Percentiles rank a stretch among this genome's conserved stretches.
Conservation (phyloP, 1,140 invertebrate genomes). For the Microplitis demolitor region DNA sequence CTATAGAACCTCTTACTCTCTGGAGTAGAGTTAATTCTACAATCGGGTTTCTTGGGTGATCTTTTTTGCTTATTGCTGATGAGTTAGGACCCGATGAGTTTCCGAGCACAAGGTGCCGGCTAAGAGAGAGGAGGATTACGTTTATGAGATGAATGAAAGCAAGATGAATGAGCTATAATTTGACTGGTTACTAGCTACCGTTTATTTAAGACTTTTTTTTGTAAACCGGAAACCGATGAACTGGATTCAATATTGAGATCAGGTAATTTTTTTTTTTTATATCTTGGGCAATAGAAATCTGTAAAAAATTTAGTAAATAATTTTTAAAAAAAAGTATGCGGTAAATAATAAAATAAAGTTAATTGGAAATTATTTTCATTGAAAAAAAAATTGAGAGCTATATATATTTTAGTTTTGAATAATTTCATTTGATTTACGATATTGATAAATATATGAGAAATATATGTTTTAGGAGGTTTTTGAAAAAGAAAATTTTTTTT, state of each 20-base stretch:
- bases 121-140: slow-evolving; percentile 23
- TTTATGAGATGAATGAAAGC: slow-evolving; percentile 51
- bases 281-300: background rate
- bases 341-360: background rate
- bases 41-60: slow-evolving; percentile 44
- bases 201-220: background rate
- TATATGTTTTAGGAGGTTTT: no score
- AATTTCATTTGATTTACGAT: no score
- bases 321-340: background rate
- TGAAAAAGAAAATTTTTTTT: no score
- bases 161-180: slow-evolving; percentile 54
- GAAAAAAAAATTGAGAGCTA: no score
- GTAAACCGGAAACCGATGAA: slow-evolving; percentile 11
- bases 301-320: background rate
- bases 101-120: background rate
- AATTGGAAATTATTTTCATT: no score
- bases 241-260: slow-evolving; percentile 7
- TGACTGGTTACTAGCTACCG: slow-evolving; percentile 26
- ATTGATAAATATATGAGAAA: no score
- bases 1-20: slow-evolving; percentile 20
- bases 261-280: background rate
- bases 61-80: slow-evolving; percentile 52
- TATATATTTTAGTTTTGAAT: no score
- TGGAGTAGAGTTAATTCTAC: slow-evolving; percentile 16
- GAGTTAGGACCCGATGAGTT: slow-evolving; percentile 10